A percentile compares a stretch with the other conserved stretches of the same genome.
phyloP scores from a whole-genome alignment of 2,888 invertebrate species.

The Melanophora roralis region DNA sequence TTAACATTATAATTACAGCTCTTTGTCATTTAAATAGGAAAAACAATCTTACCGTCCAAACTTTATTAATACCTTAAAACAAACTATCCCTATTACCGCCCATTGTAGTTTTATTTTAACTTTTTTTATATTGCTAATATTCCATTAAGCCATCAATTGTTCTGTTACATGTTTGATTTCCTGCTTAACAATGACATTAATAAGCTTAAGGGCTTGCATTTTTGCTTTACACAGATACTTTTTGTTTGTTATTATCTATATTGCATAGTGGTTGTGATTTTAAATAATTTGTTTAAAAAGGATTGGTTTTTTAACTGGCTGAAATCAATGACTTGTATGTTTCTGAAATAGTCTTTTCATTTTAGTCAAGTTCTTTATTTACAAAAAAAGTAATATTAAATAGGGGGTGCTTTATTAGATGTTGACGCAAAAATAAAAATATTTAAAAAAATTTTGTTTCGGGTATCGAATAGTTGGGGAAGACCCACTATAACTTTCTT shows the following conservation, averaged over 20 bases:
- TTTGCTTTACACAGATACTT: neutral
- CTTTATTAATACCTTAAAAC: neutral
- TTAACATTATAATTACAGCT: slow-evolving; percentile 3
- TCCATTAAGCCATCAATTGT: slow-evolving; percentile 54
- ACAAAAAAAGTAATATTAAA: too few relatives aligned
- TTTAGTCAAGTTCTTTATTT: too few relatives aligned
- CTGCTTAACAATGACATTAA: slow-evolving; percentile 61
- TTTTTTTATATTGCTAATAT: slow-evolving; percentile 16
- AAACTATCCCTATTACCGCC: slow-evolving; percentile 47
- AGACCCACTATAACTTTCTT: too few relatives aligned
- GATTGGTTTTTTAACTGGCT: slow-evolving; percentile 37
- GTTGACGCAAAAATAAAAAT: too few relatives aligned
- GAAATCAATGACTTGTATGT: neutral
- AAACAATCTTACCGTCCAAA: slow-evolving; percentile 11
- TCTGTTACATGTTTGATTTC: slow-evolving; percentile 54
- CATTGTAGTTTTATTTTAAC: neutral
- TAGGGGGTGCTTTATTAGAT: too few relatives aligned
- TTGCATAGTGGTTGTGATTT: neutral
- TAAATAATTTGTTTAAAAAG: too few relatives aligned
- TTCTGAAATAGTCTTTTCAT: too few relatives aligned
- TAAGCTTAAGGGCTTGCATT: slow-evolving; percentile 53
- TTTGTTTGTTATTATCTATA: neutral
- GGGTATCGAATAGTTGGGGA: too few relatives aligned
- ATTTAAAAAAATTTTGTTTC: too few relatives aligned
- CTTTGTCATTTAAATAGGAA: neutral